Base-by-base conservation (phyloP, 2,113 vertebrate species). In the Lanius collurio region DNA sequence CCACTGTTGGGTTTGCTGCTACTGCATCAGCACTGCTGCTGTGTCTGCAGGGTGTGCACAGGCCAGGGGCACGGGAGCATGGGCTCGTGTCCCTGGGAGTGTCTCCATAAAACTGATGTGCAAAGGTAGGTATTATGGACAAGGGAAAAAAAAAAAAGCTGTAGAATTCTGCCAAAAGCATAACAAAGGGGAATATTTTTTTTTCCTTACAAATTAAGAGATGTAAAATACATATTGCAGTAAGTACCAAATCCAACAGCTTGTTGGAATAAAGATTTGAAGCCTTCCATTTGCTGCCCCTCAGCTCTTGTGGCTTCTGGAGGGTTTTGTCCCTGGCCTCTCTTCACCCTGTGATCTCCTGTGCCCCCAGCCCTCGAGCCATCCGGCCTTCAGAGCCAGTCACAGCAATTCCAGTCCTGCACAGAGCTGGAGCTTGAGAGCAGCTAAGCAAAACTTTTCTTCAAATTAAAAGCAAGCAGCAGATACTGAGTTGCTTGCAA, bases 1-100 rank as follows among this genome's bases (percentile, higher is more conserved):
- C 44, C 3, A 0, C 20, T 1, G 35, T 19, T 87, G 2, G 28
- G 30, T 16, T 65, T 22, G 94, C 15, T 50, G 74, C 39, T 46
- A 15, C 89, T 82, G 94, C 89, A 82, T 81, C 77, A 85, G 93
- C 78, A 7, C 18, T 79, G 73, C 81, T 57, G 65, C 77, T 26
- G 47, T 27, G 62, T 49, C 65, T 71, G 73, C 53, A 1, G 28
- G 3, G 7, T 8, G 2, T 3, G 39, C 42, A 1, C 0, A 21
- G 50, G 12, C 3, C 6, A 2, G 22, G 68, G 47, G 55, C 12
- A 62, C 30, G 1, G 92, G 23, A 13, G 9, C 35, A 1, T 0
- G 12, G 57, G 39, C 39, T 57, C 6, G 3, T 39, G 5, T 10
- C 9, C 42, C 57, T 37, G 41, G 9, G 4, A 5, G 1, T 11